Conservation (phyloP, 92 coral and sea anemone species). For the Paramuricea clavata region DNA sequence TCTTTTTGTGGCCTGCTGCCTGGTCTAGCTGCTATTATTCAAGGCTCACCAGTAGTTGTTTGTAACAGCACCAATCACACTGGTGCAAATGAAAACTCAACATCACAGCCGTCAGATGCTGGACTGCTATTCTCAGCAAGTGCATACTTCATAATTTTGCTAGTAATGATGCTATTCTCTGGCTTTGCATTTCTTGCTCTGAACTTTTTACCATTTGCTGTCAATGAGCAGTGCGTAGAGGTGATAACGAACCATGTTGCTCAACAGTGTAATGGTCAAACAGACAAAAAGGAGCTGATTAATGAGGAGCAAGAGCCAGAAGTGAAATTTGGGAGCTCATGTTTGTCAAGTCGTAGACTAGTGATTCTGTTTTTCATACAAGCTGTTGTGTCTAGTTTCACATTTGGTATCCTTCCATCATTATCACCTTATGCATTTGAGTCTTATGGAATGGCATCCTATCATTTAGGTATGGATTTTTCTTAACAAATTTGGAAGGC, state of each 20-base stretch:
- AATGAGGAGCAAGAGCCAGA: slow-evolving; percentile 33
- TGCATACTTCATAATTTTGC: slow-evolving; percentile 80
- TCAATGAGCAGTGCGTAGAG: slow-evolving; percentile 60
- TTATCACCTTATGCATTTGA: slow-evolving; percentile 73
- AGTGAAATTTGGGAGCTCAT: background rate
- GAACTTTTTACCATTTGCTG: slow-evolving; percentile 83
- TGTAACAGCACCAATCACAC: slow-evolving; percentile 25
- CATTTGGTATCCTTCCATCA: slow-evolving; percentile 36
- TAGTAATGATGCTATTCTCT: slow-evolving; percentile 81
- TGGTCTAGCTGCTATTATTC: slow-evolving; percentile 86
- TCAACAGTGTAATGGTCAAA: background rate
- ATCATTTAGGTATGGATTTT: slow-evolving; percentile 80
- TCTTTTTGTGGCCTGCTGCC: slow-evolving; percentile 91
- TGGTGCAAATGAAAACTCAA: background rate
- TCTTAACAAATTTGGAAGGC: background rate
- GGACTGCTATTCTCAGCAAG: slow-evolving; percentile 79
- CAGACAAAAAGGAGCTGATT: slow-evolving; percentile 50
- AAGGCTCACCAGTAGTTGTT: slow-evolving; percentile 69
- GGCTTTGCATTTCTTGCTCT: slow-evolving; percentile 83
- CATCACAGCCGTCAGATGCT: background rate
- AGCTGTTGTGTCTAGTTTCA: slow-evolving; percentile 2
- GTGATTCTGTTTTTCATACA: background rate
- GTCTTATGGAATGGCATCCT: slow-evolving; percentile 83
- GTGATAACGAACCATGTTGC: slow-evolving; percentile 8
- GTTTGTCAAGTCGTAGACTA: background rate